Evolutionary conservation across 2,888 invertebrate genomes (phyloP), one percentile per base, ranked within the genome.

Genomic region (Lepeophtheirus nordmannii): DNA sequence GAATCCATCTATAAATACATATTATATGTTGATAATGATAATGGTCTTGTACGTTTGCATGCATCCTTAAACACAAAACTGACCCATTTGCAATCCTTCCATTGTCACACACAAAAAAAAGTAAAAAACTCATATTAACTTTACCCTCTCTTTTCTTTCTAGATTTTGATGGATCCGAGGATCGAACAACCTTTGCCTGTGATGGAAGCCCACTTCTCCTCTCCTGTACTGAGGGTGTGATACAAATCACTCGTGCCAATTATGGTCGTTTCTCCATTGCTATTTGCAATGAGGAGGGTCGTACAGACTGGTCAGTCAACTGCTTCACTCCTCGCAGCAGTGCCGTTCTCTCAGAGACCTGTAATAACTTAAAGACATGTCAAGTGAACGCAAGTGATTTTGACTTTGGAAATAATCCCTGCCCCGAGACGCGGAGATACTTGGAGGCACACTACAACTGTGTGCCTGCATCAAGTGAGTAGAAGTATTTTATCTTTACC

Each of bases 211-310:
- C 41, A 7, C 39, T 62, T 14, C 30, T 20, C 40, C 30, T 62
- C 23, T 39, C 39, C 39, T 62, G 62, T 40, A n/a, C 41, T 14
- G 17, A 62, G 17, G 40, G 40, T 20, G 62, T 40, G 1, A 62
- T 62, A 10, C 30, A 62, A 39, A 40, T 62, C 20, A 41, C 39
- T 20, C 39, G 62, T 39, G 62, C 62, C 39, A 62, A 62, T 39
- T 62, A 62, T 39, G 62, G 62, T 12, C 62, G 62, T 12, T 62
- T 62, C 41, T 62, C 62, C 41, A 62, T 62, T 11, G 62, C 62
- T 40, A 62, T 62, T 62, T 62, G 62, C 8, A 62, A 62, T 62
- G 62, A 62, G 39, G 62, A 39, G 40, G 62, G 62, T n/a, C 39
- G 62, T 9, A 62, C 62, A 39, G 62, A 62, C 39, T 62, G 30